phyloP scores from a whole-genome alignment of 2,888 invertebrate genomes.

The Macrosiphum euphorbiae region DNA sequence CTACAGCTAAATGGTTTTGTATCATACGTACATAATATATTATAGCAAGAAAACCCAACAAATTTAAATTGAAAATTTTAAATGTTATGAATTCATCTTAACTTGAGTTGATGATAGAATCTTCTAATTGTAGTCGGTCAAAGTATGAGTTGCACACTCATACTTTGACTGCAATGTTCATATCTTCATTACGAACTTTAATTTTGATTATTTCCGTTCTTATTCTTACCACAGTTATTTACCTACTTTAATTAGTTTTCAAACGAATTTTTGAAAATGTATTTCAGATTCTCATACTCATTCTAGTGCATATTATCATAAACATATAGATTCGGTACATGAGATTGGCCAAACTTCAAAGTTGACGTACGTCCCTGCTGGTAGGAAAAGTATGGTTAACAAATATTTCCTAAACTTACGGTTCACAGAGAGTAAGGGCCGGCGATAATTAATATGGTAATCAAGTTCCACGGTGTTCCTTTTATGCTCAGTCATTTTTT shows the following conservation, averaged over 20 bases:
- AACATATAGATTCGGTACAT: neutral
- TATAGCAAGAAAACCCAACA: too few relatives aligned
- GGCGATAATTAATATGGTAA: constrained; percentile 4
- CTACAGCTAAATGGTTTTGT: too few relatives aligned
- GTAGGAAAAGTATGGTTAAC: neutral
- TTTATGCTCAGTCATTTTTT: neutral
- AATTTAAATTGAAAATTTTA: too few relatives aligned
- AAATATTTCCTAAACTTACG: neutral
- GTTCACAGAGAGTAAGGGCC: neutral
- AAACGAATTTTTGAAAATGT: neutral
- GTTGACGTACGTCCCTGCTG: neutral
- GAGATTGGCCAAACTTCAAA: neutral
- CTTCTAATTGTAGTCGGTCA: too few relatives aligned
- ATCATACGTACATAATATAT: too few relatives aligned
- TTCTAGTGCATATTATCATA: neutral
- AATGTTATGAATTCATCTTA: too few relatives aligned
- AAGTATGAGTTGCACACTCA: too few relatives aligned
- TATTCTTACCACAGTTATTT: too few relatives aligned
- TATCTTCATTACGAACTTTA: neutral
- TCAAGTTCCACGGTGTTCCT: neutral
- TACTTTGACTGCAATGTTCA: neutral
- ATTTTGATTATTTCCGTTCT: neutral
- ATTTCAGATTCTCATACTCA: neutral
- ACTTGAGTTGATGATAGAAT: too few relatives aligned
- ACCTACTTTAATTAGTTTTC: neutral